Conservation (phyloP, 2,113 vertebrate genomes). For the Halcyon senegalensis region DNA sequence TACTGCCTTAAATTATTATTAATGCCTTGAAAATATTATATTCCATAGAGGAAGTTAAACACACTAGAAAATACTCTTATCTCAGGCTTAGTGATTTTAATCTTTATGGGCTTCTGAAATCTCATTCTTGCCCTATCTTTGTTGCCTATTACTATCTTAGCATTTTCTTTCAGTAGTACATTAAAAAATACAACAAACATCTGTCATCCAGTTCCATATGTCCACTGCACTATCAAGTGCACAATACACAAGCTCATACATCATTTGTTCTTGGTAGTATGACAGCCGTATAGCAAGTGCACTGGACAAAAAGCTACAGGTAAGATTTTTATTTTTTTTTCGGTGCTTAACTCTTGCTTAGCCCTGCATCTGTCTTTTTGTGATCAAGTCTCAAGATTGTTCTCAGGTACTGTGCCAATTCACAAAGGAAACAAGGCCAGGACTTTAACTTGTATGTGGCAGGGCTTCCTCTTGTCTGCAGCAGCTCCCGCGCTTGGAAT, state of each 20-base stretch:
- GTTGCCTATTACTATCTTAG: neutral
- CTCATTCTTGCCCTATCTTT: neutral
- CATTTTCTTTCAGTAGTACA: neutral
- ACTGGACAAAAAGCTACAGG: neutral
- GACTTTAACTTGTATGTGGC: neutral
- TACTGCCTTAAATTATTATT: neutral
- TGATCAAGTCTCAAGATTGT: neutral
- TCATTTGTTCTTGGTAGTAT: neutral
- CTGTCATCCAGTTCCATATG: neutral
- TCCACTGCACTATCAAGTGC: neutral
- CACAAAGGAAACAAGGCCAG: neutral
- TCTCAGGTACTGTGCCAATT: neutral
- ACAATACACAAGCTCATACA: neutral
- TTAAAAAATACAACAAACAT: neutral
- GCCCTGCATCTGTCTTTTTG: neutral
- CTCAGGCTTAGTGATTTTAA: slow-evolving; percentile 7
- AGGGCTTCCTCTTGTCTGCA: neutral
- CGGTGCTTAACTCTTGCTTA: neutral
- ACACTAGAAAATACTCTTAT: neutral
- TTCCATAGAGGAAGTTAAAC: neutral
- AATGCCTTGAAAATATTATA: neutral
- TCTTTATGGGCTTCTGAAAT: neutral
- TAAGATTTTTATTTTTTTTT: neutral
- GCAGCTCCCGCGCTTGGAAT: slow-evolving; percentile 20
- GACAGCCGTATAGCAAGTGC: neutral